phyloP scores from a whole-genome alignment of 2,888 invertebrate genomes.

The Bhutanitis thaidina region DNA sequence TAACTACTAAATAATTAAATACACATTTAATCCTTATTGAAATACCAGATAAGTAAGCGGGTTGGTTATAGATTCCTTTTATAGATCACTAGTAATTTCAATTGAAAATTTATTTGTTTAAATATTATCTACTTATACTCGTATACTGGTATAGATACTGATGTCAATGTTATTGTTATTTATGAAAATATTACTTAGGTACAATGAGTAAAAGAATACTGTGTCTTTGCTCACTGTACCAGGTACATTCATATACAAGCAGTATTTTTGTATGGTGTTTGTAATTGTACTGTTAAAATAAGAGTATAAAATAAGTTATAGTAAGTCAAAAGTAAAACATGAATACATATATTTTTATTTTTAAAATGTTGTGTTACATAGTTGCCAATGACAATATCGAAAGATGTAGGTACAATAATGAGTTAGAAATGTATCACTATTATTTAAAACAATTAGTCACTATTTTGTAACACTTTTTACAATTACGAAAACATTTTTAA shows the following conservation, averaged over 20 bases:
- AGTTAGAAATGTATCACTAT: too few species aligned
- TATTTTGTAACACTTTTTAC: too few species aligned
- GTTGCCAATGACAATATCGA: conserved; percentile 50
- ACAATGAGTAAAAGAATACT: conserved; percentile 2
- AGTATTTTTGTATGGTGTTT: conserved; percentile 63
- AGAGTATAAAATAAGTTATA: conserved; percentile 2
- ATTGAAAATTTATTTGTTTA: too few species aligned
- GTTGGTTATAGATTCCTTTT: too few species aligned
- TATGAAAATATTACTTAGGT: background rate
- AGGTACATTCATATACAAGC: conserved; percentile 25
- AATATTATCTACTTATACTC: too few species aligned
- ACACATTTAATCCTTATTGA: too few species aligned
- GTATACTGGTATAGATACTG: background rate
- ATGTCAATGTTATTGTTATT: conserved; percentile 6
- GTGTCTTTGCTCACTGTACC: conserved; percentile 4
- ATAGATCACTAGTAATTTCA: too few species aligned
- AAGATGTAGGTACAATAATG: background rate
- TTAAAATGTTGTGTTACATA: conserved; percentile 31
- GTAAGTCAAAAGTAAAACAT: conserved; percentile 6
- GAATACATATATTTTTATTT: conserved; percentile 20
- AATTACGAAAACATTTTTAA: too few species aligned
- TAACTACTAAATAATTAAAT: too few species aligned
- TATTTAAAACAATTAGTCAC: too few species aligned
- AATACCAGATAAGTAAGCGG: too few species aligned
- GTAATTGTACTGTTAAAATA: conserved; percentile 34